A percentile compares a stretch with the other conserved stretches of the same genome.
Conservation (phyloP, 2,888 invertebrate species). For the Eupithecia exiguata region DNA sequence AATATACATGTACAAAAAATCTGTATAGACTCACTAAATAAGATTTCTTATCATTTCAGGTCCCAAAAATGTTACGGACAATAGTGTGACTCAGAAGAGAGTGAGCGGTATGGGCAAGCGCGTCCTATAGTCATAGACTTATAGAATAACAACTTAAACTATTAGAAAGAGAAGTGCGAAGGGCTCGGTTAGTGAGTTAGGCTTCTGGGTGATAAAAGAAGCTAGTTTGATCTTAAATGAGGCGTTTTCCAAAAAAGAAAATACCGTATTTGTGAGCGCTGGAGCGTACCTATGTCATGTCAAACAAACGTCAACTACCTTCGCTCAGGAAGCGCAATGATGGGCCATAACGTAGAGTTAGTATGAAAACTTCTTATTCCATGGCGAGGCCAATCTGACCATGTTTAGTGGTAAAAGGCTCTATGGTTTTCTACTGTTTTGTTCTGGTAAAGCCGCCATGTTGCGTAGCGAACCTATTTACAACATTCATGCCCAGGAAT, state of each 20-base stretch:
- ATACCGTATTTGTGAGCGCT: not conserved
- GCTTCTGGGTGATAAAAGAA: constrained; percentile 49
- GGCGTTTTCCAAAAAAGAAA: not conserved
- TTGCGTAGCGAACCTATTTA: no score
- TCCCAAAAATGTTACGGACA: constrained; percentile 75
- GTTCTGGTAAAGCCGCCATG: no score
- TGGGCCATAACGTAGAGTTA: no score
- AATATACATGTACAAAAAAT: not conserved
- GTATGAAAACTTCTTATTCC: no score
- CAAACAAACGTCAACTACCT: no score
- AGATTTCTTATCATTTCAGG: constrained; percentile 50
- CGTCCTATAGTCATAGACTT: constrained; percentile 69
- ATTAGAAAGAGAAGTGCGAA: not conserved
- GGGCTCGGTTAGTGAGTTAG: constrained; percentile 38
- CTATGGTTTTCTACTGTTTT: no score
- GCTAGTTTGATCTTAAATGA: constrained; percentile 21
- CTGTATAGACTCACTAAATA: not conserved
- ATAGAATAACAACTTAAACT: constrained; percentile 46
- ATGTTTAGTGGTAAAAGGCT: no score
- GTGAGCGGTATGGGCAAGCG: constrained; percentile 60
- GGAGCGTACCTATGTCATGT: not conserved
- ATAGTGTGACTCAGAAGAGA: constrained; percentile 70
- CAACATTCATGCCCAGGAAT: no score
- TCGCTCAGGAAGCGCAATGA: no score
- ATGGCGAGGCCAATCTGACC: no score